A percentile compares a stretch with the other conserved stretches of the same genome.
These are phyloP conservation scores for Sphyrna mokarran DNA, from an alignment of 2,113 vertebrate genomes.

Conservation along the genomic window DNA sequence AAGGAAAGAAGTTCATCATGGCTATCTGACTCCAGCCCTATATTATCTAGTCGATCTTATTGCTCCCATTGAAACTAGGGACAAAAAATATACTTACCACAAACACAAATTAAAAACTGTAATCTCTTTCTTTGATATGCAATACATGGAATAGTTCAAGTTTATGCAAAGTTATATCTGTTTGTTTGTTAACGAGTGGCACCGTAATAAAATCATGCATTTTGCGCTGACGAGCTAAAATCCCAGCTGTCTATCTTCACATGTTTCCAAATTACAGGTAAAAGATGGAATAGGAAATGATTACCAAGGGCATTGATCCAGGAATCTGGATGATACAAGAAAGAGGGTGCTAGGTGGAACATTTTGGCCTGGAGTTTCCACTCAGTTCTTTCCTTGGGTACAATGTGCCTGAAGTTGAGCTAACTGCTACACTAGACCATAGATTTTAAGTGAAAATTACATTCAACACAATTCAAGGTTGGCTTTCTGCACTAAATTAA, in stretches of 20 bases:
- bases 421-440: too few species aligned
- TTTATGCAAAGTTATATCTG: not conserved
- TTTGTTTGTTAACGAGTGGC: not conserved
- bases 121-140: not conserved
- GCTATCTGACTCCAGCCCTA: not conserved
- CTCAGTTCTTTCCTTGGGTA: too few species aligned
- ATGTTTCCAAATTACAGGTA: not conserved
- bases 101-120: not conserved
- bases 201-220: not conserved
- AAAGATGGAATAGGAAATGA: not conserved
- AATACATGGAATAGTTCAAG: not conserved
- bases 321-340: not conserved
- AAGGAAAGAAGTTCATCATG: not conserved
- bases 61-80: not conserved
- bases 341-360: not conserved
- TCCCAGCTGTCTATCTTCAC: not conserved
- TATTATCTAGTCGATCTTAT: not conserved
- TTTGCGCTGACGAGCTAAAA: not conserved
- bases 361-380: not conserved
- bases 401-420: too few species aligned
- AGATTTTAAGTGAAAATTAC: too few species aligned
- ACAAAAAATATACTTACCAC: not conserved
- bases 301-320: not conserved
- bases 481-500: too few species aligned
- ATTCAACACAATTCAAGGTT: too few species aligned